A percentile compares a stretch with the other conserved stretches of the same genome.
phyloP scores from a whole-genome alignment of 2,797 vertebrate species.

The Sebastes cheni region DNA sequence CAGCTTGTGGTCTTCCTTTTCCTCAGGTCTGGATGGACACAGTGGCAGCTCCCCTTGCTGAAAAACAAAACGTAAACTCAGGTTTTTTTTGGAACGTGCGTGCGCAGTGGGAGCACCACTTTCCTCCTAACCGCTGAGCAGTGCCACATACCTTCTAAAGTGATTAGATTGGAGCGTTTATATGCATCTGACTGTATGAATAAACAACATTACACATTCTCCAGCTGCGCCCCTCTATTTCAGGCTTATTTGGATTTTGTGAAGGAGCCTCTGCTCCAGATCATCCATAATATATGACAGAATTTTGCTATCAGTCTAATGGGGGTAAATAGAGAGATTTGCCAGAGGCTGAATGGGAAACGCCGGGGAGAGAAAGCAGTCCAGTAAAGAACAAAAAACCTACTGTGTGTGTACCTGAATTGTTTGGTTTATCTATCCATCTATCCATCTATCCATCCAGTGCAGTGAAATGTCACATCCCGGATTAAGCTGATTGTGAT shows the following conservation, averaged over 20 bases:
- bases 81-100: not conserved
- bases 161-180: slow-evolving; percentile 50
- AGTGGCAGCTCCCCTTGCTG: not conserved
- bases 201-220: slow-evolving; percentile 64
- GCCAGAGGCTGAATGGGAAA: slow-evolving; percentile 70
- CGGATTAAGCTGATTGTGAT: not conserved
- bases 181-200: slow-evolving; percentile 53
- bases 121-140: not conserved
- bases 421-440: slow-evolving; percentile 6
- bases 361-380: slow-evolving; percentile 55
- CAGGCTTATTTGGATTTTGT: slow-evolving; percentile 69
- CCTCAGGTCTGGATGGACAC: not conserved
- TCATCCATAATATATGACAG: slow-evolving; percentile 77
- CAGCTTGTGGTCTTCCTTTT: not conserved
- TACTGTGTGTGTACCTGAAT: slow-evolving; percentile 3
- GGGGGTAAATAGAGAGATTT: slow-evolving; percentile 66
- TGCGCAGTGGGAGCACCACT: not conserved
- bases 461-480: not conserved
- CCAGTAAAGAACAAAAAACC: slow-evolving; percentile 45
- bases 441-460: not conserved
- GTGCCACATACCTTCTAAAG: slow-evolving; percentile 41
- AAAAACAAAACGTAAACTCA: slow-evolving; percentile 17
- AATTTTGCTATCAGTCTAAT: slow-evolving; percentile 72
- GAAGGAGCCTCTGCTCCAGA: slow-evolving; percentile 57
- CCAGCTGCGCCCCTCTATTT: slow-evolving; percentile 48